phyloP scores from a whole-genome alignment of 2,113 vertebrate species.

The Campylomormyrus numenius region DNA sequence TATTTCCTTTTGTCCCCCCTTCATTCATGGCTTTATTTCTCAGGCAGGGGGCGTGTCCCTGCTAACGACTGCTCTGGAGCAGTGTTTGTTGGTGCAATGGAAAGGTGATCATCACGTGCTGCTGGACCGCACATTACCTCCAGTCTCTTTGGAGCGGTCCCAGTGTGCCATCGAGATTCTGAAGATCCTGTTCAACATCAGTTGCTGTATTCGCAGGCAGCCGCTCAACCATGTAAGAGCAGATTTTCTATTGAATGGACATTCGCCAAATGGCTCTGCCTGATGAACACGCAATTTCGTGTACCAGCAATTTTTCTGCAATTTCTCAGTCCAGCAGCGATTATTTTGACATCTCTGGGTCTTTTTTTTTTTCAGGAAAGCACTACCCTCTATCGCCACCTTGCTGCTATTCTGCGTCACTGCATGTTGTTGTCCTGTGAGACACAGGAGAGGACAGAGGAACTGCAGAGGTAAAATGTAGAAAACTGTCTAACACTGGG shows the following conservation, averaged over 20 bases:
- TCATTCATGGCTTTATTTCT: background rate
- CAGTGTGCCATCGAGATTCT: conserved; percentile 45
- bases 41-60: conserved; percentile 43
- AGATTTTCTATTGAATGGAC: background rate
- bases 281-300: background rate
- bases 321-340: background rate
- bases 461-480: conserved; percentile 54
- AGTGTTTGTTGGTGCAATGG: conserved; percentile 42
- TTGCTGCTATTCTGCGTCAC: conserved; percentile 61
- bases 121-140: conserved; percentile 19
- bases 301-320: background rate
- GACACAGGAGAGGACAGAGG: conserved; percentile 54
- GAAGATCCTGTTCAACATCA: conserved; percentile 53
- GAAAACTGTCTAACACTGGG: background rate
- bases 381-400: conserved; percentile 63
- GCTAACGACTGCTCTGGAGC: conserved; percentile 40
- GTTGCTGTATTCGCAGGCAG: conserved; percentile 39
- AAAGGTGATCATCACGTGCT: conserved; percentile 38
- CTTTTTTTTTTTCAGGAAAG: conserved; percentile 47
- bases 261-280: background rate
- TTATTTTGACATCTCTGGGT: background rate
- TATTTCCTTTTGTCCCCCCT: background rate
- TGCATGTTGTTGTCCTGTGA: conserved; percentile 58
- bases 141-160: conserved; percentile 39
- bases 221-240: conserved; percentile 46